phyloP scores from a whole-genome alignment of 2,888 invertebrate species.

The Tuberolachnus salignus region DNA sequence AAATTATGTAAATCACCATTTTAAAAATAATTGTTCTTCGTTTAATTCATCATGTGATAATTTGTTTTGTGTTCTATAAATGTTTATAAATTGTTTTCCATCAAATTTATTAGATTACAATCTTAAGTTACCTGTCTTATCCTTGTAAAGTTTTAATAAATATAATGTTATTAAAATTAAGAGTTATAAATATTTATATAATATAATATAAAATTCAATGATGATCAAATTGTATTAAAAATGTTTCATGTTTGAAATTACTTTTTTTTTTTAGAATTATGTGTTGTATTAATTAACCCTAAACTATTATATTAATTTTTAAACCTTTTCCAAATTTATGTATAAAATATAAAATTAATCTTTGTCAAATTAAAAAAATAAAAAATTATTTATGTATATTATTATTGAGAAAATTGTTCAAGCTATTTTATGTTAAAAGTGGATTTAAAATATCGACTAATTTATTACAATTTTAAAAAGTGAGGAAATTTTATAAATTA shows the following conservation, averaged over 20 bases:
- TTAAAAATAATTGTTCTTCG: too few relatives aligned
- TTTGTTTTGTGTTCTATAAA: neutral
- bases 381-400: neutral
- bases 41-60: neutral
- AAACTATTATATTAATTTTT: conserved; percentile 24
- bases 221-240: neutral
- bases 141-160: conserved; percentile 4
- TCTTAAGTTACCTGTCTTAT: neutral
- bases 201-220: neutral
- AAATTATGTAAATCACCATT: neutral
- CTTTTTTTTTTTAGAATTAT: conserved; percentile 18
- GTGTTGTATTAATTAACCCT: neutral
- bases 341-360: neutral
- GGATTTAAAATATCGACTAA: conserved; percentile 14
- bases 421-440: neutral
- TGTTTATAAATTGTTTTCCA: conserved; percentile 5
- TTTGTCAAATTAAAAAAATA: neutral
- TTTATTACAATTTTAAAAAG: conserved; percentile 9
- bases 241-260: conserved; percentile 1
- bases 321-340: conserved; percentile 4
- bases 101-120: conserved; percentile 23
- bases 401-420: neutral
- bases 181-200: conserved; percentile 16
- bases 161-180: conserved; percentile 16
- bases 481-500: neutral